Conservation (phyloP, 35 echinoderm and acorn worm species). For the Diadema setosum region DNA sequence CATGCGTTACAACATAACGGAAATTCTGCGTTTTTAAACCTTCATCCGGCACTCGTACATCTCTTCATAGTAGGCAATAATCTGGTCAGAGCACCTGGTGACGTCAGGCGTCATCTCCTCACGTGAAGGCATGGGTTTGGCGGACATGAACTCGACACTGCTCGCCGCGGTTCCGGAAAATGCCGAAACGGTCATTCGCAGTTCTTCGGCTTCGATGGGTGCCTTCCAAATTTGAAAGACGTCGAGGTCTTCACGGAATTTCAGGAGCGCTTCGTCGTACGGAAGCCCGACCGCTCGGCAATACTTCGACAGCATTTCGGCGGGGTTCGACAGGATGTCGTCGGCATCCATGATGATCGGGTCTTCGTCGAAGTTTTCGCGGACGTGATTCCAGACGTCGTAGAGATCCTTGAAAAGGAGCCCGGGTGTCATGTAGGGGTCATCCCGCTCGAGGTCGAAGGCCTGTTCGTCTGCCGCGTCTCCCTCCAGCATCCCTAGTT, state of each 20-base stretch:
- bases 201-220: neutral
- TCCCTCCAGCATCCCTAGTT: neutral
- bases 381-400: neutral
- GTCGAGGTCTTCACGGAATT: neutral
- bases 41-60: neutral
- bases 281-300: neutral
- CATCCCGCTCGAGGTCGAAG: neutral
- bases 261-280: neutral
- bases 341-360: conserved; percentile 3
- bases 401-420: neutral
- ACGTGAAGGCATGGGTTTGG: neutral
- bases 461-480: neutral
- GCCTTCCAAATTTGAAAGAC: neutral
- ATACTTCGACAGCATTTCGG: neutral
- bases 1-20: too few relatives aligned
- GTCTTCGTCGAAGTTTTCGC: neutral
- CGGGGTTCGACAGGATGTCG: neutral
- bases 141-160: neutral
- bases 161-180: neutral
- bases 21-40: too few relatives aligned
- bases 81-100: neutral
- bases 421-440: neutral
- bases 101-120: neutral
- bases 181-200: neutral
- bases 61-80: neutral